Evolutionary conservation across 2,113 vertebrate genomes (phyloP), one percentile per base, ranked within the genome.

Genomic region (Colossoma macropomum): DNA sequence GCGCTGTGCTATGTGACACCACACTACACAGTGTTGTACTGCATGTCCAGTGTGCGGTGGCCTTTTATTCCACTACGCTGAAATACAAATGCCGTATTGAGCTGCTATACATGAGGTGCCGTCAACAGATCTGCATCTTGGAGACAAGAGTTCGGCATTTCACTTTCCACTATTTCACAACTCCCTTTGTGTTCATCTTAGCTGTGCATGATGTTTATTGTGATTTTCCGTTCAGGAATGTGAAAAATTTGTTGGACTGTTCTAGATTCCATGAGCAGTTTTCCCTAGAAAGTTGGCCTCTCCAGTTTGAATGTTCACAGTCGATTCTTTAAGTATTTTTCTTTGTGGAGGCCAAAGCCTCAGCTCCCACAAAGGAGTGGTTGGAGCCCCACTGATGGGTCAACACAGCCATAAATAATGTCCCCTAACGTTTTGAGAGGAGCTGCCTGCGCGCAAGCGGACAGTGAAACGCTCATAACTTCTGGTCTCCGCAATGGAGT

Each of bases 391-490:
- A 69, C n/a, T 75, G 38, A 77, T 34, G 48, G 73, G 54, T 80
- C 74, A 81, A n/a, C 50, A 11, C 23, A 72, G 66, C 54, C 70
- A 17, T 68, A 79, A 83, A 83, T 84, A 85, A 86, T 28, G 59
- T 76, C 38, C 32, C 65, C 19, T 77, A 25, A 28, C 32, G 41
- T 52, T 50, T 69, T 19, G 59, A 73, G 30, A 30, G 74, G 25
- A 48, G 72, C 72, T 69, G 72, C 25, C 32, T 69, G 52, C 87
- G 87, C 82, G 90, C 65, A 79, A 90, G 88, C 82, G 87, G 90
- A 91, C 63, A 82, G 82, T 88, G 76, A 90, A 91, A 62, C 76
- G 72, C 75, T 79, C 11, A 28, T 80, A 69, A 79, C 86, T 32
- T 88, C 69, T 65, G 38, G 77, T 83, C 79, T 81, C 77, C 15